Percentiles rank a stretch among this genome's conserved stretches.
phyloP scores from a whole-genome alignment of 2,113 vertebrate genomes.

The Eidolon helvum region DNA sequence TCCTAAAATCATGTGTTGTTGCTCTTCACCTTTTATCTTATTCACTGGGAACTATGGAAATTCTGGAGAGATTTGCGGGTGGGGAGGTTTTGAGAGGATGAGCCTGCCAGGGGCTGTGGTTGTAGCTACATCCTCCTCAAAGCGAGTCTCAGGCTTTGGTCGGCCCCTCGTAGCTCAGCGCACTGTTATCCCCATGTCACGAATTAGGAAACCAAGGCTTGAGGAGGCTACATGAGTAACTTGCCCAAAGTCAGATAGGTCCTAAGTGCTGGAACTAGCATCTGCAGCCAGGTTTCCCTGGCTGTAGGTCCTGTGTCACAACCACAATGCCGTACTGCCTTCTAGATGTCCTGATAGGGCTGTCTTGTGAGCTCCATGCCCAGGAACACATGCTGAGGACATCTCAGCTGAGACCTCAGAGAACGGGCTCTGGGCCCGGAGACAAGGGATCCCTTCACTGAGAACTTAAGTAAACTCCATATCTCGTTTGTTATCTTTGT shows the following conservation, averaged over 20 bases:
- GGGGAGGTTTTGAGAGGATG: background rate
- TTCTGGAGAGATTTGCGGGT: background rate
- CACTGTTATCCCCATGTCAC: background rate
- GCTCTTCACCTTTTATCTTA: background rate
- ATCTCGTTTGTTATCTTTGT: background rate
- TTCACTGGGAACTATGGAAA: background rate
- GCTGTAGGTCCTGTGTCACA: accelerated
- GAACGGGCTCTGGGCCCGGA: background rate
- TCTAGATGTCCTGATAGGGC: background rate
- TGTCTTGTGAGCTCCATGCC: background rate
- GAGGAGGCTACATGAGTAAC: background rate
- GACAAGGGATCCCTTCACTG: accelerated
- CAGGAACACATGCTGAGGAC: background rate
- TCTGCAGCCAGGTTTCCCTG: background rate
- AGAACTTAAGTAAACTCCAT: background rate
- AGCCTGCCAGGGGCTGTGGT: background rate
- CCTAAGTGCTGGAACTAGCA: background rate
- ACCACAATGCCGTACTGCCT: background rate
- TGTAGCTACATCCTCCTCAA: background rate
- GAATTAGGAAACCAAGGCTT: background rate
- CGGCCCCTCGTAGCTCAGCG: background rate
- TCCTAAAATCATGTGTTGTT: background rate
- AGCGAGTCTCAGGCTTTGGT: background rate
- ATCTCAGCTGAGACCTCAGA: background rate
- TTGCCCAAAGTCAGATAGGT: background rate